Percentiles rank a stretch among this genome's conserved stretches.
These are phyloP conservation scores for Aethes cnicana DNA, from an alignment of 2,888 invertebrate species.

Conservation along the genomic window DNA sequence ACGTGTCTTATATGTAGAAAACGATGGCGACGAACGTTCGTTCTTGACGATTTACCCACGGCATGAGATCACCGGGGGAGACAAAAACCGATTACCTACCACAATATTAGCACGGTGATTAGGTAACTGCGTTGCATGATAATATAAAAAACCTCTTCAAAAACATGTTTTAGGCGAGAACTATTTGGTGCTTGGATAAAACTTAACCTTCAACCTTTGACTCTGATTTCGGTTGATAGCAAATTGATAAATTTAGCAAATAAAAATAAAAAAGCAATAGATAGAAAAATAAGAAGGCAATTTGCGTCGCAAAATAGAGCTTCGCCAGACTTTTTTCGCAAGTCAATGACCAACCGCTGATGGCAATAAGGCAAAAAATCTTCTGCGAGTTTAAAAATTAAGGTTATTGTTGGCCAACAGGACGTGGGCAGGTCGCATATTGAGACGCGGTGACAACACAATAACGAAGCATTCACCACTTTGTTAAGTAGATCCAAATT, in stretches of 20 bases:
- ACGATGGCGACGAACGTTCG: slow-evolving; percentile 14
- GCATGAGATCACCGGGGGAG: slow-evolving; percentile 60
- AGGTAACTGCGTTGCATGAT: slow-evolving; percentile 49
- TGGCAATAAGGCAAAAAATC: slow-evolving; percentile 27
- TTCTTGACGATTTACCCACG: slow-evolving; percentile 41
- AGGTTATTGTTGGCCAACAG: slow-evolving; percentile 20
- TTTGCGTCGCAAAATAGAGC: slow-evolving; percentile 9
- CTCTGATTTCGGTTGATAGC: neutral
- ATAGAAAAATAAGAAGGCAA: neutral
- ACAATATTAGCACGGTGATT: slow-evolving; percentile 24
- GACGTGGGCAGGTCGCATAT: slow-evolving; percentile 18
- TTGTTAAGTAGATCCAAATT: too few species aligned
- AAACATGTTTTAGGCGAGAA: neutral
- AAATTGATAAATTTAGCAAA: slow-evolving; percentile 6
- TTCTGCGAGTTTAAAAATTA: slow-evolving; percentile 18
- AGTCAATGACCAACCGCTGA: slow-evolving; percentile 26
- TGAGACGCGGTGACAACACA: slow-evolving; percentile 5
- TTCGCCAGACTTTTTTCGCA: slow-evolving; percentile 17
- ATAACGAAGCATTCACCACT: slow-evolving; percentile 11
- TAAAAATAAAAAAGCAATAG: too few species aligned
- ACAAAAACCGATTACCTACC: slow-evolving; percentile 53
- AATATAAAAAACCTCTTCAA: slow-evolving; percentile 27
- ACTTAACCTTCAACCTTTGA: neutral
- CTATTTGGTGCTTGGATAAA: neutral
- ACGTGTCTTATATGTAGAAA: slow-evolving; percentile 9